phyloP scores from a whole-genome alignment of 2,888 invertebrate genomes.

The Dioctria rufipes region DNA sequence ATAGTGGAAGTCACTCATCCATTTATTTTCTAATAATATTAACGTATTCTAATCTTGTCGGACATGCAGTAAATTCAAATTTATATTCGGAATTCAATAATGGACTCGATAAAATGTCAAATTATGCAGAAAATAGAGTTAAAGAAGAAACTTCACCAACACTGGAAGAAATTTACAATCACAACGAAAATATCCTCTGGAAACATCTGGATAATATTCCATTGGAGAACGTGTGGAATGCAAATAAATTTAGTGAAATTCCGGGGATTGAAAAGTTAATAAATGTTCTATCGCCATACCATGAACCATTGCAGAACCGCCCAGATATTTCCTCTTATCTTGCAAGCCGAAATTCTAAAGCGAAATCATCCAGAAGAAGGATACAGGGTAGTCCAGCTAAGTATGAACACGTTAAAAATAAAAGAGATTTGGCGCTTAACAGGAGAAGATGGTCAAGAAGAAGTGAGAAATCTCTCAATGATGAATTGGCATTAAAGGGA shows the following conservation, averaged over 20 bases:
- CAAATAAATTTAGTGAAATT: constrained; percentile 47
- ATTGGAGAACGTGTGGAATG: constrained; percentile 15
- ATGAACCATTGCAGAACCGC: constrained; percentile 8
- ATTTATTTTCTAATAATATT: constrained; percentile 44
- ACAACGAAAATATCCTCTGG: constrained; percentile 41
- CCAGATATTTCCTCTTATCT: background rate
- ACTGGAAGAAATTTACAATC: constrained; percentile 51
- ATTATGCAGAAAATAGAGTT: constrained; percentile 56
- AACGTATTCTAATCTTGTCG: constrained; percentile 36
- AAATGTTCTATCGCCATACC: constrained; percentile 45
- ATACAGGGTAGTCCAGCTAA: background rate
- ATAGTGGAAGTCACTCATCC: constrained; percentile 40
- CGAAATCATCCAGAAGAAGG: background rate
- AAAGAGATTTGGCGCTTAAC: background rate
- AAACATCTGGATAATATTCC: constrained; percentile 16
- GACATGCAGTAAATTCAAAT: constrained; percentile 45
- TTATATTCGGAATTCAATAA: constrained; percentile 55
- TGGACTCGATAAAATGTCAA: constrained; percentile 55
- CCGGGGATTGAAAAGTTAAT: constrained; percentile 55
- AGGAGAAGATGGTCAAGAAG: background rate
- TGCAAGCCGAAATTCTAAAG: background rate
- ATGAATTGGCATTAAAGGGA: background rate
- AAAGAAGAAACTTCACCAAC: constrained; percentile 28
- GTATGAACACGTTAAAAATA: background rate
- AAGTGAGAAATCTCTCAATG: background rate